A percentile compares a stretch with the other conserved stretches of the same genome.
These are phyloP conservation scores for Myanophis thanlyinensis DNA, from an alignment of 2,113 vertebrate genomes.

Conservation along the genomic window DNA sequence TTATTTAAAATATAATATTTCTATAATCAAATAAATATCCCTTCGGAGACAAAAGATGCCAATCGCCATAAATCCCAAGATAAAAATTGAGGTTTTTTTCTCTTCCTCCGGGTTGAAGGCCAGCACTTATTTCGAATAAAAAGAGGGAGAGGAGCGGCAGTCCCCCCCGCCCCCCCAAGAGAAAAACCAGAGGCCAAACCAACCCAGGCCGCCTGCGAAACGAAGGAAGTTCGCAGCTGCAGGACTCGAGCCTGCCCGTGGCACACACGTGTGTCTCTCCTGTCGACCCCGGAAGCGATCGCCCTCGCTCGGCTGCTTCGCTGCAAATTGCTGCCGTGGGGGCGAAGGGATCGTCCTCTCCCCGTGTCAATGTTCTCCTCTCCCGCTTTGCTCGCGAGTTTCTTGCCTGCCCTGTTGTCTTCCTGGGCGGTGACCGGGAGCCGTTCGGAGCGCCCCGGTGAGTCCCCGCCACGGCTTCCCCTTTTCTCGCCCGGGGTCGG, in stretches of 20 bases:
- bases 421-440: background rate
- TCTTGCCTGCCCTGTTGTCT: too few species aligned
- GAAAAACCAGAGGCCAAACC: background rate
- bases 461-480: background rate
- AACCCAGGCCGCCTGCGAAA: background rate
- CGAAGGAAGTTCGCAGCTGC: background rate
- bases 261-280: background rate
- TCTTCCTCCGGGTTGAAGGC: background rate
- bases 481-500: background rate
- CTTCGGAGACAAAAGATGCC: background rate
- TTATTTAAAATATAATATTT: too few species aligned
- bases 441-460: background rate
- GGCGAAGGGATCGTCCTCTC: background rate
- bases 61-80: background rate
- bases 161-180: too few species aligned
- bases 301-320: background rate
- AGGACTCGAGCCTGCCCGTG: background rate
- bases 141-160: background rate
- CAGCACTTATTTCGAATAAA: background rate
- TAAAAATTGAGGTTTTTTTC: background rate
- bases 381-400: background rate
- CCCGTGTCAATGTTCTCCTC: background rate
- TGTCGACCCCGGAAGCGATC: slow-evolving; percentile 15
- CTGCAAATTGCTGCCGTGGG: background rate
- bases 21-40: too few species aligned